Evolutionary conservation across 2,113 vertebrate genomes (phyloP).

Genomic region (Callopanchax toddi): DNA sequence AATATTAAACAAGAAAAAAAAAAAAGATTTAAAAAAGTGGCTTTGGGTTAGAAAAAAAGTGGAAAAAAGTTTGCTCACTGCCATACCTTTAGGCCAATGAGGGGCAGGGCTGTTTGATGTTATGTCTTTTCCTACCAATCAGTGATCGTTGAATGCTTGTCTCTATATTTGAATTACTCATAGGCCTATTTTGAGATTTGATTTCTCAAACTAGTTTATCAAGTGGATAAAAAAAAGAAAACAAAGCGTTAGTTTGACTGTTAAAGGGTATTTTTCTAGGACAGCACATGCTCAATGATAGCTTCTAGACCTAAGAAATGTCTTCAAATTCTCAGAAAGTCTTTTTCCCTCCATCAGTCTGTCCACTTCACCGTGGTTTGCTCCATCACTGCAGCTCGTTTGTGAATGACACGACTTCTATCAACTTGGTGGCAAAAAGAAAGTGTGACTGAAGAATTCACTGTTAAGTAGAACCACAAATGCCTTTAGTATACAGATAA

Average conservation of each 20-base stretch:
- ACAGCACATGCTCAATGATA: slow-evolving; percentile 83
- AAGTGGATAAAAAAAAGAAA: slow-evolving; percentile 60
- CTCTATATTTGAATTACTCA: slow-evolving; percentile 74
- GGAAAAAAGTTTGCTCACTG: slow-evolving; percentile 60
- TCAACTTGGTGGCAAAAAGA: slow-evolving; percentile 79
- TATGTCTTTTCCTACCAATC: slow-evolving; percentile 78
- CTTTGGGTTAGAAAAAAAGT: slow-evolving; percentile 33
- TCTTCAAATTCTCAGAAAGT: slow-evolving; percentile 76
- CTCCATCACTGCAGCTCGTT: slow-evolving; percentile 88
- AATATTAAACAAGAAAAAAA: not conserved
- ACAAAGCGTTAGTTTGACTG: slow-evolving; percentile 83
- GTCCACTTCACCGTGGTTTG: slow-evolving; percentile 82
- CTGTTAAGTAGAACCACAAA: slow-evolving; percentile 93
- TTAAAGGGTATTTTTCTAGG: slow-evolving; percentile 86
- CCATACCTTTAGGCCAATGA: slow-evolving; percentile 71
- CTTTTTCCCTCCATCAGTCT: slow-evolving; percentile 80
- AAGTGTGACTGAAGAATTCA: slow-evolving; percentile 84
- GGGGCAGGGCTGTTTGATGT: slow-evolving; percentile 70
- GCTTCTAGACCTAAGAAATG: slow-evolving; percentile 89
- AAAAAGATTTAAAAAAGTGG: slow-evolving; percentile 36
- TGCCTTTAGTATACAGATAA: slow-evolving; percentile 89
- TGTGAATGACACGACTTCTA: slow-evolving; percentile 85
- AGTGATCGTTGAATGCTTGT: slow-evolving; percentile 78
- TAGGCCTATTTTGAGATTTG: slow-evolving; percentile 75
- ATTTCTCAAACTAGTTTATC: slow-evolving; percentile 77